Evolutionary conservation across 2,113 vertebrate genomes (phyloP), one percentile per base, ranked within the genome.

Genomic region (Empidonax alnorum): DNA sequence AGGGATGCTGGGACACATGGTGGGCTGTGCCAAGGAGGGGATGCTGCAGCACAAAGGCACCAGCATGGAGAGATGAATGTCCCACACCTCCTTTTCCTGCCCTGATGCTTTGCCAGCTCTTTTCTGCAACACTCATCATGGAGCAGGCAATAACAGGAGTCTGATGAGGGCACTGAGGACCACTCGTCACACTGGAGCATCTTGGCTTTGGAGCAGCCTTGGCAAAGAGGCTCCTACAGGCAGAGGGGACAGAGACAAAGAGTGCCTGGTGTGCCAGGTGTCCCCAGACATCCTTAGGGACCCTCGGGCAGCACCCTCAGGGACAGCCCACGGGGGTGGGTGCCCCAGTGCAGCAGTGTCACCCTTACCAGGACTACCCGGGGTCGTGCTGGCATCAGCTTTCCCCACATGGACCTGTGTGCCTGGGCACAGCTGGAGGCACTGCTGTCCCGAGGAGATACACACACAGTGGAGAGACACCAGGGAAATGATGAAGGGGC

Each of bases 151-250:
- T 7, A 3, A 25, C 19, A 73, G 18, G 16, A 22, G 4, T 46
- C 24, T 41, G 42, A 35, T 4, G 3, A 14, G 27, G 10, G 10
- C 31, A 3, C 41, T 28, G 56, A 20, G 73, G 20, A 8, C 6
- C 37, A 5, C 39, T 28, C 10, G 0, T 7, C 44, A 3, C 46
- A 31, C 28, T 0, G 0, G 4, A 47, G 19, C 25, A 24, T 31
- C 61, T 39, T 31, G 67, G 23, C 7, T 33, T 42, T 12, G 42
- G 15, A 63, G 37, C 22, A 24, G 47, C 0, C 0, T 1, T 31
- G 55, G 74, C 65, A 52, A n/a, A 73, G 53, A 77, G 21, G 37
- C 2, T 68, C 24, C 82, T 30, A 16, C 49, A 5, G 20, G 56
- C 61, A 46, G 16, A 80, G 14, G 33, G 23, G 14, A 62, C 22